Base-by-base conservation (phyloP, 1,140 invertebrate genomes). In the Coboldia fuscipes region DNA sequence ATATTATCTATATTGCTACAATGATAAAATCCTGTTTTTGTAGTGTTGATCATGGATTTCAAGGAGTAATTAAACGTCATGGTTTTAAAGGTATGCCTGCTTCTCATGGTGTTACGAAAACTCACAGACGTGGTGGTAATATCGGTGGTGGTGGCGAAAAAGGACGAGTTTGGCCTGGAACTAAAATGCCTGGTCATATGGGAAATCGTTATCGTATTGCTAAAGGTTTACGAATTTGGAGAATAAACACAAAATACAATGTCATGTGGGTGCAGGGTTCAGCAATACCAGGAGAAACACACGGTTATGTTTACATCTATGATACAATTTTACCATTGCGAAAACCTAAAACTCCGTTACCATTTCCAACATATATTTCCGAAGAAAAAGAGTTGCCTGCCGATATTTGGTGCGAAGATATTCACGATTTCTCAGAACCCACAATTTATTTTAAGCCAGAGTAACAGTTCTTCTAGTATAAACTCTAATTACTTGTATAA, bases 121-220 rank as follows among this genome's bases (percentile, higher is more conserved):
- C 80, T 15, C 92, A 98, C 56, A 66, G 93, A 42, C 68, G 88
- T 48, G 70, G 75, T 34, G 96, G 94, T 39, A 79, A 79, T 45
- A 89, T 93, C 47, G 90, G 85, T 27, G 69, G 70, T 38, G 83
- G 85, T 39, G 72, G 79, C 34, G 65, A 73, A 43, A 85, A 86
- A 55, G 76, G 66, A 4, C 59, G 85, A 41, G 78, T 97, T 15
- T 86, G 84, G 76, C 85, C 84, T 31, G 94, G 94, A 34, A 92
- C 82, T 19, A 92, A 93, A 63, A 32, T 98, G 76, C 88, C 90
- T 27, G 94, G 94, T 22, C 83, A 93, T 46, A 97, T 97, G 92
- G 94, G 94, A 19, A 79, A 81, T 47, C 63, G 58, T 39, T 82
- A 70, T 62, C 65, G 78, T 41, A 62, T 65, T 22, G 44, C 71